These are phyloP conservation scores for Pelochelys cantorii DNA, from an alignment of 2,797 vertebrate species.

Conservation along the genomic window DNA sequence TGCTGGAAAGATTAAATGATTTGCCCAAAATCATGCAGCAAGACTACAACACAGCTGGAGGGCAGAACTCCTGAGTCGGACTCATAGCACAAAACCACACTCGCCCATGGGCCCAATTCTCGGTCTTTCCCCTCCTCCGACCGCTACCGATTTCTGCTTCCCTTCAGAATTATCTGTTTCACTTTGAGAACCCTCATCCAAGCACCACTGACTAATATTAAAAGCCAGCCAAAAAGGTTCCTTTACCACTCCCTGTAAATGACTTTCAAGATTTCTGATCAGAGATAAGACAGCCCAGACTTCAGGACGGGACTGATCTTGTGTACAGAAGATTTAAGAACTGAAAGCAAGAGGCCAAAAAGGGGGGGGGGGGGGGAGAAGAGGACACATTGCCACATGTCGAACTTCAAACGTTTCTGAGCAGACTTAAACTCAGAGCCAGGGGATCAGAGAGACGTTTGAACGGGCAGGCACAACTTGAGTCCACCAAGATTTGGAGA, in stretches of 20 bases:
- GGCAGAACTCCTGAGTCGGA: neutral
- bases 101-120: neutral
- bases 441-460: neutral
- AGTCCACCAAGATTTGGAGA: neutral
- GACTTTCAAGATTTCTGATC: neutral
- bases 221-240: neutral
- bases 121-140: neutral
- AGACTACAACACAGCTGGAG: neutral
- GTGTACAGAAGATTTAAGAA: neutral
- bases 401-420: neutral
- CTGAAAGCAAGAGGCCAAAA: neutral
- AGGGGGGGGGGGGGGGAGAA: fast-evolving
- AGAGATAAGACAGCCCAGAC: neutral
- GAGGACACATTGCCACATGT: neutral
- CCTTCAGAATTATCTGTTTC: neutral
- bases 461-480: neutral
- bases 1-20: neutral
- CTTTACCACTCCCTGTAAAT: neutral
- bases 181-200: too few species aligned
- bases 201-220: neutral
- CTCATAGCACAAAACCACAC: neutral
- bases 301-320: neutral
- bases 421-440: neutral
- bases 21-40: neutral
- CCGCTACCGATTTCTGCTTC: neutral